A percentile compares a stretch with the other conserved stretches of the same genome.
phyloP scores from a whole-genome alignment of 2,888 invertebrate species.

The Sericinus montela region DNA sequence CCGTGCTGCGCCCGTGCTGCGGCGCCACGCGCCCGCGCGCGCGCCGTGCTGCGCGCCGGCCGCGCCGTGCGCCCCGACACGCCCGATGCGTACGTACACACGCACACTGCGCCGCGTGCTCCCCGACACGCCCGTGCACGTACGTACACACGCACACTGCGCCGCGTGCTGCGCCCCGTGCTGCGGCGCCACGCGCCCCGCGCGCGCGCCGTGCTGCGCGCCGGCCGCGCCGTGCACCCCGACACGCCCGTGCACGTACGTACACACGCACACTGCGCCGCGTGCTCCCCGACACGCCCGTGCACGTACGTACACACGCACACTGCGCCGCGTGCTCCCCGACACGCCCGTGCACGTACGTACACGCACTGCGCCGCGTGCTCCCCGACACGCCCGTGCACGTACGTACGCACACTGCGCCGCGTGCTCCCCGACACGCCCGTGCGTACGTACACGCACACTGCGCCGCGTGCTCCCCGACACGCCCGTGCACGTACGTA shows the following conservation, averaged over 20 bases:
- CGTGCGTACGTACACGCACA: conserved; percentile 28
- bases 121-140: conserved; percentile 42
- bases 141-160: conserved; percentile 78
- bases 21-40: conserved; percentile 59
- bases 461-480: conserved; percentile 36
- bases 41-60: conserved; percentile 31
- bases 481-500: conserved; percentile 36
- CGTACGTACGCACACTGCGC: too few relatives aligned
- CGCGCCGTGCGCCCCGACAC: conserved; percentile 43
- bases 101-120: conserved; percentile 82
- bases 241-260: conserved; percentile 33
- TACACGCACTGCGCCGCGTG: conserved; percentile 90
- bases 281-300: conserved; percentile 90
- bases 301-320: conserved; percentile 89
- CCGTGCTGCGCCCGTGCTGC: conserved; percentile 88
- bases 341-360: conserved; percentile 31
- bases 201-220: conserved; percentile 48
- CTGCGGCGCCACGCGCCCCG: conserved; percentile 81
- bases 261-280: conserved; percentile 48
- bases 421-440: conserved; percentile 79
- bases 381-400: too few relatives aligned
- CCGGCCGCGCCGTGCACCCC: conserved; percentile 45
- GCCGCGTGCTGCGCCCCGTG: conserved; percentile 90
- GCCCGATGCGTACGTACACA: conserved; percentile 32
- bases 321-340: conserved; percentile 84